These are phyloP conservation scores for Otocyon megalotis DNA, from an alignment of 2,113 vertebrate species.

Conservation along the genomic window DNA sequence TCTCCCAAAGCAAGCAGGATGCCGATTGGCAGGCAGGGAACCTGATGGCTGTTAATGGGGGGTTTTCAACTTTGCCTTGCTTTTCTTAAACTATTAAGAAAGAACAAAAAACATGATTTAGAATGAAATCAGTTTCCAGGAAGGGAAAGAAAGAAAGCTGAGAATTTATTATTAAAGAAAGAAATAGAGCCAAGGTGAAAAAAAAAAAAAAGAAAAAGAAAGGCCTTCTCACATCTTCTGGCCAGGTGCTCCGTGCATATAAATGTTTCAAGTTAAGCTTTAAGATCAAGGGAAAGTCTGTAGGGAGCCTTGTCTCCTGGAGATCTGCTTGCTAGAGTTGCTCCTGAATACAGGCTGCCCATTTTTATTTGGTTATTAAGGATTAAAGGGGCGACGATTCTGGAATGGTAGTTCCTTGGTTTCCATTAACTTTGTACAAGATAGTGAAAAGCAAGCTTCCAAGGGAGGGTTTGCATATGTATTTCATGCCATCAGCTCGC, in stretches of 20 bases:
- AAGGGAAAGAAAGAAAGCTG: constrained; percentile 65
- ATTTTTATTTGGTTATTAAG: constrained; percentile 89
- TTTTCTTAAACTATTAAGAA: constrained; percentile 82
- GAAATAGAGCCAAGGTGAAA: constrained; percentile 86
- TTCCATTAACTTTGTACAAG: constrained; percentile 85
- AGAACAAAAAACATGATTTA: constrained; percentile 79
- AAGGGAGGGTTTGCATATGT: constrained; percentile 70
- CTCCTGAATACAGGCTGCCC: constrained; percentile 86
- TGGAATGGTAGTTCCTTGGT: constrained; percentile 81
- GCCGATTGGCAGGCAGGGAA: neutral
- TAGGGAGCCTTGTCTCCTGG: constrained; percentile 89
- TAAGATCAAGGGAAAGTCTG: constrained; percentile 90
- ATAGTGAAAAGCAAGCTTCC: constrained; percentile 75
- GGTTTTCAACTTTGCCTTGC: constrained; percentile 68
- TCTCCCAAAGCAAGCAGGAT: constrained; percentile 42
- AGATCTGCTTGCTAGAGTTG: constrained; percentile 86
- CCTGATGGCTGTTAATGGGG: constrained; percentile 53
- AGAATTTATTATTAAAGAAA: constrained; percentile 89
- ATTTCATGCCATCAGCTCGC: constrained; percentile 46
- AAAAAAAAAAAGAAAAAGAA: constrained; percentile 82
- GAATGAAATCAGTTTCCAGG: constrained; percentile 81
- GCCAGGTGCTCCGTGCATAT: constrained; percentile 89
- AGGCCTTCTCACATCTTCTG: constrained; percentile 85
- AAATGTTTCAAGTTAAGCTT: constrained; percentile 91
- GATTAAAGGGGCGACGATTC: constrained; percentile 85